Conservation (phyloP, 64 coral and sea anemone species). For the Cladopsammia gracilis region DNA sequence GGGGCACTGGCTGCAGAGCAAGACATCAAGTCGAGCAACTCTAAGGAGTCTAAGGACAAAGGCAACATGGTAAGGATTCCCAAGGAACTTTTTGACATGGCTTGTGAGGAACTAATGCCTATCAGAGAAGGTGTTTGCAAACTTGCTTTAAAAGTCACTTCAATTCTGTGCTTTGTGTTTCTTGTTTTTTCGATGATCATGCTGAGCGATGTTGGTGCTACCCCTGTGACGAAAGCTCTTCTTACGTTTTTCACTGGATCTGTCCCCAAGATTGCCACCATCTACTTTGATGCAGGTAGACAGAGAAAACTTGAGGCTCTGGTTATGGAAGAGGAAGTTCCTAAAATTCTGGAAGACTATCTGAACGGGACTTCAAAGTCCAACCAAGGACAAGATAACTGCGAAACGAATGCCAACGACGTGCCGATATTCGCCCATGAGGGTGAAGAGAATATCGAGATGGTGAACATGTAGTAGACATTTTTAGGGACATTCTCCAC, state of each 20-base stretch:
- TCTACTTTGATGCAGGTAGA: neutral
- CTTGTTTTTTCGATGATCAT: neutral
- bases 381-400: too few species aligned
- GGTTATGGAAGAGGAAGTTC: neutral
- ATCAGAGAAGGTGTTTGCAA: neutral
- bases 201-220: neutral
- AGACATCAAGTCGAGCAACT: too few species aligned
- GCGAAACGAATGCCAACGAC: too few species aligned
- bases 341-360: too few species aligned
- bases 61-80: neutral
- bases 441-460: too few species aligned
- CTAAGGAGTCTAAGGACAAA: too few species aligned
- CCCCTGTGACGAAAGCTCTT: neutral
- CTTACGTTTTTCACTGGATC: neutral
- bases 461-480: too few species aligned
- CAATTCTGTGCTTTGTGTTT: neutral
- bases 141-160: neutral
- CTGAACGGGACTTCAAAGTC: too few species aligned
- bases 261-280: neutral
- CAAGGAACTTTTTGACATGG: neutral
- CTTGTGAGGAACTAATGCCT: neutral
- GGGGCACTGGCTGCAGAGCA: neutral
- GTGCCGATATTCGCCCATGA: too few species aligned
- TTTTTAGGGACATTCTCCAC: too few species aligned
- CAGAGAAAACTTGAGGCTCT: neutral